phyloP scores from a whole-genome alignment of 2,113 vertebrate genomes.

The Garra rufa region DNA sequence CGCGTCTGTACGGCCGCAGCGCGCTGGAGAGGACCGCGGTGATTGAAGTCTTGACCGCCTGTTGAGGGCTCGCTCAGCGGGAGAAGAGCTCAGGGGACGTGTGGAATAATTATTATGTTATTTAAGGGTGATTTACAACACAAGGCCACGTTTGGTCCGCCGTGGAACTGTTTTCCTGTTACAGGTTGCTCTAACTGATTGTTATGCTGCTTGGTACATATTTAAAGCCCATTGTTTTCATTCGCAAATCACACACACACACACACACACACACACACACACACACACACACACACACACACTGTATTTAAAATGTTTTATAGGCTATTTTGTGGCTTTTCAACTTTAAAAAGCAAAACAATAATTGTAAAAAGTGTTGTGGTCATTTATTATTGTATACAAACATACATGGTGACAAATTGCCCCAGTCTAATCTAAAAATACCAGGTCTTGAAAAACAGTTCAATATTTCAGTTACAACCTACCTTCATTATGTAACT shows the following conservation, averaged over 20 bases:
- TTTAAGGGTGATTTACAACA: slow-evolving; percentile 78
- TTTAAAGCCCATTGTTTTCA: neutral
- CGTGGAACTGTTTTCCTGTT: slow-evolving; percentile 45
- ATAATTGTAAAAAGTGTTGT: neutral
- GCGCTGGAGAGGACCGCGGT: slow-evolving; percentile 61
- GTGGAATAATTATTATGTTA: slow-evolving; percentile 78
- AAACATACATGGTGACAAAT: neutral
- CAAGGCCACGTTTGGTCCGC: slow-evolving; percentile 65
- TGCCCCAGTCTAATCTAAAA: neutral
- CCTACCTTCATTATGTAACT: neutral
- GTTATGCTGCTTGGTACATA: neutral
- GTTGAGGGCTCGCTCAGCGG: slow-evolving; percentile 69
- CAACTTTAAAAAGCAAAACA: neutral
- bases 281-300: neutral
- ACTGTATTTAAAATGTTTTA: neutral
- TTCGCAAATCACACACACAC: neutral
- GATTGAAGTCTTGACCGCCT: slow-evolving; percentile 76
- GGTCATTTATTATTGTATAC: neutral
- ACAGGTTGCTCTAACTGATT: slow-evolving; percentile 10
- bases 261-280: neutral
- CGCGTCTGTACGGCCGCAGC: slow-evolving; percentile 56
- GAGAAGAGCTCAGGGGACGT: slow-evolving; percentile 65
- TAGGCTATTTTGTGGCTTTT: neutral
- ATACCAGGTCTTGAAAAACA: neutral
- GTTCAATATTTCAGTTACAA: neutral